phyloP scores from a whole-genome alignment of 2,113 vertebrate species.

The Callaeas wilsoni region DNA sequence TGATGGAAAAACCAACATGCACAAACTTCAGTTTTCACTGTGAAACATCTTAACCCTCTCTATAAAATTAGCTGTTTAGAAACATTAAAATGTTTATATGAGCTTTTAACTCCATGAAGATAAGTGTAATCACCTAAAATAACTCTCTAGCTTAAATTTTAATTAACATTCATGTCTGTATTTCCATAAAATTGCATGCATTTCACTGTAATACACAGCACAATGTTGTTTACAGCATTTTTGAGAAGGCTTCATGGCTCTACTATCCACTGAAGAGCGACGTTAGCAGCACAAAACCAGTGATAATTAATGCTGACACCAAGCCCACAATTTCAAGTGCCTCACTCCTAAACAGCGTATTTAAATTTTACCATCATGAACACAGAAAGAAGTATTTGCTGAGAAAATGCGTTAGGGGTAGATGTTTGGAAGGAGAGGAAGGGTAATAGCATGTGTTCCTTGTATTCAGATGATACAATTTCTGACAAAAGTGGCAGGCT shows the following conservation, averaged over 20 bases:
- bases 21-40: not conserved
- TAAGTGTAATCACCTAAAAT: not conserved
- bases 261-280: not conserved
- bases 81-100: not conserved
- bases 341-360: not conserved
- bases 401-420: not conserved
- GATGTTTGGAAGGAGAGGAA: not conserved
- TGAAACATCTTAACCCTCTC: not conserved
- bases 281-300: not conserved
- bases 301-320: not conserved
- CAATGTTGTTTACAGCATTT: not conserved
- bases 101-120: not conserved
- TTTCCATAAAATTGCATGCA: not conserved
- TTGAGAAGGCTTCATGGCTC: not conserved
- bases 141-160: not conserved
- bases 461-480: not conserved
- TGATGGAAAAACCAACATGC: not conserved
- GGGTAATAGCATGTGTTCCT: accelerated
- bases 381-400: not conserved
- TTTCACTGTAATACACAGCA: not conserved
- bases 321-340: not conserved
- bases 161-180: not conserved
- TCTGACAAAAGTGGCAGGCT: not conserved
- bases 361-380: not conserved
- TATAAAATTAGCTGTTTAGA: not conserved